Evolutionary conservation across 2,888 invertebrate species (phyloP), one percentile per base, ranked within the genome.

Genomic region (Euzophera pinguis): DNA sequence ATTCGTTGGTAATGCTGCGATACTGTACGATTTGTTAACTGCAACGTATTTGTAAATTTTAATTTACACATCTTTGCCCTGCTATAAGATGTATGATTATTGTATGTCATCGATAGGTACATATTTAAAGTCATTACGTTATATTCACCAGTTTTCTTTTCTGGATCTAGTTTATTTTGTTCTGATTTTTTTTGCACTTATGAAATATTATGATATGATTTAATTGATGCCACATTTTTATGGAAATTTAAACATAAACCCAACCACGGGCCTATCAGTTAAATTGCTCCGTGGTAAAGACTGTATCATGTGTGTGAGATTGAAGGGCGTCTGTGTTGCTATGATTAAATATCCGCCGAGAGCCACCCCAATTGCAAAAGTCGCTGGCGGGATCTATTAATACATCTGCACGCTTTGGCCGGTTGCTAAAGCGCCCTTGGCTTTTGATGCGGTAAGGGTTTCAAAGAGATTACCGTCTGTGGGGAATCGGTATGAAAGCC

Each of bases 311-410:
- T 35, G 4, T 39, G 22, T 5, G 5, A 14, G 13, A 16, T 39
- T 6, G 39, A 39, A 13, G 41, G 10, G 17, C 17, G 41, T 41
- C 41, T 41, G 41, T 27, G 22, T 29, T 22, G 43, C 29, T 29
- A 7, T 43, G 43, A 43, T 43, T 43, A 43, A 29, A 43, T 43
- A 43, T 43, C 43, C 29, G 43, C 12, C 3, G 17, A 43, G 43
- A 43, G 43, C 29, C 43, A 43, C 43, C 43, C 43, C 43, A 43
- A 43, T 27, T 13, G 13, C 13, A 10, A 12, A 13, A 43, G 29
- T 13, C 13, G 43, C 12, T 13, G 43, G n/a, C 17, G 41, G 10
- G 13, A 29, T 29, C 43, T 29, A 29, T 43, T 43, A 43, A 43
- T 43, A 43, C 29, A 29, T 43, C 29, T 37, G 35, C 37, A n/a